phyloP scores from a whole-genome alignment of 2,888 invertebrate genomes.

The Timandra comae region DNA sequence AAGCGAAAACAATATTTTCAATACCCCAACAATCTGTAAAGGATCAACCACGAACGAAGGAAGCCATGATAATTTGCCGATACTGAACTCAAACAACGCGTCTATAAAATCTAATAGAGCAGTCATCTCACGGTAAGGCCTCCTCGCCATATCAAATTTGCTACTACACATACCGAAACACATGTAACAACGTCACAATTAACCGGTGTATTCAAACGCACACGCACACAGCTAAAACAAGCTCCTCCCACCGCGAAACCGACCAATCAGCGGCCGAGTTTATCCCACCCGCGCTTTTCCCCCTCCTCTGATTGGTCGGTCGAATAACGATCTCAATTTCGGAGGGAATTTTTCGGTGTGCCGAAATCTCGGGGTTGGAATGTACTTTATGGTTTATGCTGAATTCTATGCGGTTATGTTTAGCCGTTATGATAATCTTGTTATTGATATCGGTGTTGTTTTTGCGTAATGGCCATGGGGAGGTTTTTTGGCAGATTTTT shows the following conservation, averaged over 20 bases:
- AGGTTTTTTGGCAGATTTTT: slow-evolving; percentile 3
- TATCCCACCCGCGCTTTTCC: slow-evolving; percentile 49
- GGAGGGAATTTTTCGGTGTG: slow-evolving; percentile 67
- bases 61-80: slow-evolving; percentile 11
- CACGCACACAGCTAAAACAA: slow-evolving; percentile 42
- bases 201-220: slow-evolving; percentile 49
- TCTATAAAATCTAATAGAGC: slow-evolving; percentile 29
- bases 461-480: slow-evolving; percentile 57
- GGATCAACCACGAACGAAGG: slow-evolving; percentile 8
- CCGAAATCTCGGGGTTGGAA: slow-evolving; percentile 44
- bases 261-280: slow-evolving; percentile 51
- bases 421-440: slow-evolving; percentile 61
- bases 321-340: slow-evolving; percentile 60
- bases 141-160: slow-evolving; percentile 32
- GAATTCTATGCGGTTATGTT: slow-evolving; percentile 16
- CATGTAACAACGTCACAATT: slow-evolving; percentile 46
- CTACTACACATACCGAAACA: slow-evolving; percentile 27
- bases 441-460: slow-evolving; percentile 58
- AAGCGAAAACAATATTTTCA: too few relatives aligned
- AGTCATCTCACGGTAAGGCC: slow-evolving; percentile 17
- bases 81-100: slow-evolving; percentile 7
- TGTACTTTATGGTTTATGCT: slow-evolving; percentile 13
- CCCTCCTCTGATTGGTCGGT: slow-evolving; percentile 46
- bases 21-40: too few relatives aligned
- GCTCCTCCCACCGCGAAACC: slow-evolving; percentile 42